Evolutionary conservation across 2,888 invertebrate species (phyloP).

Genomic region (Syritta pipiens): DNA sequence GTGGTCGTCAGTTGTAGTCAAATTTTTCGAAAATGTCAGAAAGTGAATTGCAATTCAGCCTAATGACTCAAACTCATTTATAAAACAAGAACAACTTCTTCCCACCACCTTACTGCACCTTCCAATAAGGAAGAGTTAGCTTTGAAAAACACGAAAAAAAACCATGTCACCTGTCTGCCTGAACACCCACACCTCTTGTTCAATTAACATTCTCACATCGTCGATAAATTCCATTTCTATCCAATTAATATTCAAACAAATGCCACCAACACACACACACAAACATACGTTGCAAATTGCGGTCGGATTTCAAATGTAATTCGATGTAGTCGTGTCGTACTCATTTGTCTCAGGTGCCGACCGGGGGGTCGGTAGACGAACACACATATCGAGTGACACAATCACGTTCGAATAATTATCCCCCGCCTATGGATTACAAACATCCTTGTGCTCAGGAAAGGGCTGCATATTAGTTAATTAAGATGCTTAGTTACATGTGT

Average conservation of each 20-base stretch:
- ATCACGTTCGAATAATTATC: constrained; percentile 32
- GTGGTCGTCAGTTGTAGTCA: no score
- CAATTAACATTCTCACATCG: constrained; percentile 24
- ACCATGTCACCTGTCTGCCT: neutral
- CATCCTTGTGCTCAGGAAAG: neutral
- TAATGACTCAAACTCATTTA: no score
- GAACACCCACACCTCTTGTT: constrained; percentile 6
- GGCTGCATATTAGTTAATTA: constrained; percentile 8
- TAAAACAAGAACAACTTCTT: no score
- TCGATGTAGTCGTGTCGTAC: neutral
- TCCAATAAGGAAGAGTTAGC: no score
- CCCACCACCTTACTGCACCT: no score
- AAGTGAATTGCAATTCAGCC: no score
- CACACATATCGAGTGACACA: constrained; percentile 27
- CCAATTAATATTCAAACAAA: constrained; percentile 48
- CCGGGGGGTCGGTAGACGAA: neutral
- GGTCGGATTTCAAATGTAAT: constrained; percentile 19
- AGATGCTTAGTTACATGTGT: neutral
- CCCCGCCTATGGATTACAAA: neutral
- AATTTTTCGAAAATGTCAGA: no score
- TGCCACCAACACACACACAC: neutral
- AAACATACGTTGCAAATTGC: neutral
- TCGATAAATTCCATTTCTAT: constrained; percentile 31
- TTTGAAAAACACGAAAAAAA: no score
- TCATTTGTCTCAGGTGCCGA: neutral